phyloP scores from a whole-genome alignment of 2,797 vertebrate genomes.

The Hydrolagus colliei region DNA sequence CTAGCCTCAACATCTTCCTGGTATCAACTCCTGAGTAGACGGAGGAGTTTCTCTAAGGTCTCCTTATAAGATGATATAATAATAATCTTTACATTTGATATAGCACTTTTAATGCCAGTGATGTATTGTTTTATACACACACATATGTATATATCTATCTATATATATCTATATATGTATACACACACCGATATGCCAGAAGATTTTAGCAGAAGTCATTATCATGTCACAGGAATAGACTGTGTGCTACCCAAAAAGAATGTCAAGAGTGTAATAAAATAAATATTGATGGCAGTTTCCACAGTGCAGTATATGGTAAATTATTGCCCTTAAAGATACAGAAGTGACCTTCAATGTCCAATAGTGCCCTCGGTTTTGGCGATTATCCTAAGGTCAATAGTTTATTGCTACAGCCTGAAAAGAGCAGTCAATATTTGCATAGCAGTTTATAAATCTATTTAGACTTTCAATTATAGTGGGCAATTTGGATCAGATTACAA shows the following conservation, averaged over 20 bases:
- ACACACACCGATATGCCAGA: not conserved
- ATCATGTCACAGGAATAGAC: not conserved
- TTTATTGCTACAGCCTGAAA: slow-evolving; percentile 19
- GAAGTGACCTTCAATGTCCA: not conserved
- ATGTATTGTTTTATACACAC: too few species aligned
- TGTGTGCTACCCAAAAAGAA: not conserved
- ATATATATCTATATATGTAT: not conserved
- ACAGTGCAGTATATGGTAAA: not conserved
- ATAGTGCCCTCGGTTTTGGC: slow-evolving; percentile 9
- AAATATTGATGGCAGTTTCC: slow-evolving; percentile 12
- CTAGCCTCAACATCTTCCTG: too few species aligned
- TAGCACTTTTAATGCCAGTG: too few species aligned
- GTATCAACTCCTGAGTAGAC: too few species aligned
- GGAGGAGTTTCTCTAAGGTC: too few species aligned
- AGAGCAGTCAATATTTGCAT: slow-evolving; percentile 24
- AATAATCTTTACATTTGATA: too few species aligned
- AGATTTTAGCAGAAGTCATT: not conserved
- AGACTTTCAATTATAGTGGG: slow-evolving; percentile 18
- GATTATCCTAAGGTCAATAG: slow-evolving; percentile 21
- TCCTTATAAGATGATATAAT: too few species aligned
- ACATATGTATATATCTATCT: too few species aligned
- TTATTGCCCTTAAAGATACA: not conserved
- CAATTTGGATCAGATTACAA: slow-evolving; percentile 14
- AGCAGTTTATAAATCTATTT: slow-evolving; percentile 23
- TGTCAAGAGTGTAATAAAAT: not conserved